phyloP scores from a whole-genome alignment of 2,113 vertebrate species.

The Promerops cafer region DNA sequence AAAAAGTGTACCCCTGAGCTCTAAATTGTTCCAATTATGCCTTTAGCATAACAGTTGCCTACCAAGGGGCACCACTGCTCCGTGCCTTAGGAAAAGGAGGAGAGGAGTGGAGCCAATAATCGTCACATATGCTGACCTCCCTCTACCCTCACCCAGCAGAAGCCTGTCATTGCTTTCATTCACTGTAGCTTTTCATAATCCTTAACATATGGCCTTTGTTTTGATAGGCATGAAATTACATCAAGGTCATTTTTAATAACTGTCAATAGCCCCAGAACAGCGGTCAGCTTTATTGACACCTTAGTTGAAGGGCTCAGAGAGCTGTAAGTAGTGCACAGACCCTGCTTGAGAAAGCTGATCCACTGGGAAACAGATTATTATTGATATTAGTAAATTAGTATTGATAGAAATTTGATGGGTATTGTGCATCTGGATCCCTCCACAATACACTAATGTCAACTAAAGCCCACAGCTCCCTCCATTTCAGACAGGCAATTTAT shows the following conservation, averaged over 20 bases:
- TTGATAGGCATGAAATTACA: constrained; percentile 90
- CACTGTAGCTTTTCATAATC: constrained; percentile 73
- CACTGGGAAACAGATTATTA: constrained; percentile 86
- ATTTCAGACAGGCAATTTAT: background rate
- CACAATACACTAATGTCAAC: constrained; percentile 70
- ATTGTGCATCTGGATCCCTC: constrained; percentile 79
- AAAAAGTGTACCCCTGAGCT: constrained; percentile 36
- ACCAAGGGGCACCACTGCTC: background rate
- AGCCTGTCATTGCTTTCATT: constrained; percentile 37
- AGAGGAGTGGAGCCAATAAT: constrained; percentile 30
- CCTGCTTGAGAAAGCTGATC: constrained; percentile 75
- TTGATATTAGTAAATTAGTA: constrained; percentile 98
- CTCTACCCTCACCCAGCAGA: background rate
- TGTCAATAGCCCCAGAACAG: constrained; percentile 87
- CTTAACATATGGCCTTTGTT: constrained; percentile 81
- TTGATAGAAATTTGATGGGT: constrained; percentile 94
- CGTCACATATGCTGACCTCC: background rate
- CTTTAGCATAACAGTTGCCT: constrained; percentile 52
- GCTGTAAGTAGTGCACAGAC: constrained; percentile 58
- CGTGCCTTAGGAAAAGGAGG: constrained; percentile 7
- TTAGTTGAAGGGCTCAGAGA: constrained; percentile 75
- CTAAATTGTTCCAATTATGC: constrained; percentile 60
- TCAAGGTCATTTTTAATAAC: constrained; percentile 98
- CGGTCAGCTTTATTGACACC: constrained; percentile 82
- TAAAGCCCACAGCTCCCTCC: constrained; percentile 11